These are phyloP conservation scores for Mamestra brassicae DNA, from an alignment of 2,888 invertebrate species.

Conservation along the genomic window DNA sequence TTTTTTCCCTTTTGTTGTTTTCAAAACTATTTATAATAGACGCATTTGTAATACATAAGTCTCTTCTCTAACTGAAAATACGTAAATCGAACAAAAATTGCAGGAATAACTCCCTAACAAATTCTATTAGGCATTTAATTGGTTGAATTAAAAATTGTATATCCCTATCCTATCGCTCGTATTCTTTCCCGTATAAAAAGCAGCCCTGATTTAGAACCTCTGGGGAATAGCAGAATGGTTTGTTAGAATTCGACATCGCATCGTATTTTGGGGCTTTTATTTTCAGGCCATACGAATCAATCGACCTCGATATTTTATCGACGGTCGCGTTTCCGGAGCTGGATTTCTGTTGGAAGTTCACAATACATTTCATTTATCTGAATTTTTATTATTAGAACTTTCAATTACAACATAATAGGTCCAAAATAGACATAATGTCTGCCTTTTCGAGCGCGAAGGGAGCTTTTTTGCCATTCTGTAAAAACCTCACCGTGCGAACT, in stretches of 20 bases:
- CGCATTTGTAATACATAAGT: too few relatives aligned
- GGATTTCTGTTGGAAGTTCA: not conserved
- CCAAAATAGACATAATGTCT: too few relatives aligned
- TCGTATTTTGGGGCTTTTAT: too few relatives aligned
- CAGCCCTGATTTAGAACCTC: too few relatives aligned
- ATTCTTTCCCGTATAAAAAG: not conserved
- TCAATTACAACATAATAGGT: not conserved
- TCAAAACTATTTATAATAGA: not conserved
- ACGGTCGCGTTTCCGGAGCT: not conserved
- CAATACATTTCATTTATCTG: not conserved
- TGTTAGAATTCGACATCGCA: not conserved
- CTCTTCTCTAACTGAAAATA: not conserved
- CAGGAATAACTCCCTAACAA: not conserved
- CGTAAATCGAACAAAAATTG: not conserved
- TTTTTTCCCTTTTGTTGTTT: not conserved
- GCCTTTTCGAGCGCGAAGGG: too few relatives aligned
- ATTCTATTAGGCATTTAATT: not conserved
- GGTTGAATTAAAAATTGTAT: not conserved
- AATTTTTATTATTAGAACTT: not conserved
- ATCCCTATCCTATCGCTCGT: not conserved
- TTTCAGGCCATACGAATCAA: not conserved
- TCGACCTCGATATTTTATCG: not conserved
- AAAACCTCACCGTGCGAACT: too few relatives aligned
- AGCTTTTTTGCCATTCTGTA: too few relatives aligned
- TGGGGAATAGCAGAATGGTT: not conserved